These are phyloP conservation scores for Pogonocherus hispidulus DNA, from an alignment of 2,888 invertebrate species.

Conservation along the genomic window DNA sequence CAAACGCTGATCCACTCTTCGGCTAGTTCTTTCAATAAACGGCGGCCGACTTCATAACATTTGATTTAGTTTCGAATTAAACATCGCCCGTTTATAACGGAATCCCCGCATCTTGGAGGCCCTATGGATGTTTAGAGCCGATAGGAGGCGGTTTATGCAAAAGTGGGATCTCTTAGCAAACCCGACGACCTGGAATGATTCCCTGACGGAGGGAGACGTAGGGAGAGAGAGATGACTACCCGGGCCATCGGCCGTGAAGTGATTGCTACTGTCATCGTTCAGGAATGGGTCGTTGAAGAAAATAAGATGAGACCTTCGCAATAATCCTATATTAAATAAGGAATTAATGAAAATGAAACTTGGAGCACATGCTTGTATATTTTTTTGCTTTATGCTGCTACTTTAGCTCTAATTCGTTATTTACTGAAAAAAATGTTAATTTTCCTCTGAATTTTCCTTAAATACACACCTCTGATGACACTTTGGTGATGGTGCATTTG, in stretches of 20 bases:
- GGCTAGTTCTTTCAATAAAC: slow-evolving; percentile 35
- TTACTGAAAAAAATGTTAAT: too few relatives aligned
- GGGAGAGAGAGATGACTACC: background rate
- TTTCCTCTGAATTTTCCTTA: too few relatives aligned
- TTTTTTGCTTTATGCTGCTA: too few relatives aligned
- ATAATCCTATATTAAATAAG: too few relatives aligned
- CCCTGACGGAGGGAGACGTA: background rate
- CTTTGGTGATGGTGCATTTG: too few relatives aligned
- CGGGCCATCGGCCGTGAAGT: slow-evolving; percentile 3
- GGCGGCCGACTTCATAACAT: slow-evolving; percentile 34
- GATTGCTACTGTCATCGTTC: background rate
- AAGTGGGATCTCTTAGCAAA: slow-evolving; percentile 17
- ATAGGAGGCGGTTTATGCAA: slow-evolving; percentile 20
- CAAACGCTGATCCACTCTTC: slow-evolving; percentile 23
- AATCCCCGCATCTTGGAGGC: slow-evolving; percentile 25
- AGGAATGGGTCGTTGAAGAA: too few relatives aligned
- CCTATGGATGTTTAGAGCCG: slow-evolving; percentile 5
- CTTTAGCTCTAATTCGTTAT: too few relatives aligned
- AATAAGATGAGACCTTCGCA: too few relatives aligned
- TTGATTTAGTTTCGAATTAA: slow-evolving; percentile 36
- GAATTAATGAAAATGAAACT: too few relatives aligned
- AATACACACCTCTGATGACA: too few relatives aligned
- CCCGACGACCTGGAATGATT: slow-evolving; percentile 19
- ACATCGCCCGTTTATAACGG: slow-evolving; percentile 36
- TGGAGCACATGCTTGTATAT: too few relatives aligned